Evolutionary conservation across 2,888 invertebrate species (phyloP).

Genomic region (Melolontha melolontha): DNA sequence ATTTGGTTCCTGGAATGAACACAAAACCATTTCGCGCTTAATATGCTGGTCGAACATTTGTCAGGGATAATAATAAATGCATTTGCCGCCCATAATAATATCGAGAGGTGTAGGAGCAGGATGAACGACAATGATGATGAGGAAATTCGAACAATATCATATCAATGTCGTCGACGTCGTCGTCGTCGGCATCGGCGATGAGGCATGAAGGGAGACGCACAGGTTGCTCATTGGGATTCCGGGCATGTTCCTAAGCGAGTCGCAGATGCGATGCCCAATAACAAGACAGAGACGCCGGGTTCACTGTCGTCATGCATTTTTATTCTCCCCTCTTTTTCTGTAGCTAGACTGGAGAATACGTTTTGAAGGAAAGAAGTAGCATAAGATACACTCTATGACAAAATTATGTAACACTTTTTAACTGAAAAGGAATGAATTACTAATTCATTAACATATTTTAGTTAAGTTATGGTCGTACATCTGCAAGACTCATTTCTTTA

Average conservation of each 20-base stretch:
- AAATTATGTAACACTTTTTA: no score
- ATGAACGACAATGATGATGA: slow-evolving; percentile 45
- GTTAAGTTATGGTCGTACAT: no score
- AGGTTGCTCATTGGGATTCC: slow-evolving; percentile 63
- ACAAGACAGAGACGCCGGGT: slow-evolving; percentile 60
- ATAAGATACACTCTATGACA: neutral
- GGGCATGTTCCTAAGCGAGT: slow-evolving; percentile 61
- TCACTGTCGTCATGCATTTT: slow-evolving; percentile 64
- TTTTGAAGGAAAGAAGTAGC: slow-evolving; percentile 20
- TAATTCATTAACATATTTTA: no score
- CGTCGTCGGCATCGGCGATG: no score
- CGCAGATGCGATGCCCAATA: slow-evolving; percentile 60
- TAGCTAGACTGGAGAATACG: neutral
- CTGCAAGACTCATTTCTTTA: no score
- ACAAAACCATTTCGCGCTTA: slow-evolving; percentile 14
- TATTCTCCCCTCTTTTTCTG: slow-evolving; percentile 58
- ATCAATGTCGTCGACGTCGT: slow-evolving; percentile 48
- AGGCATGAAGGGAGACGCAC: slow-evolving; percentile 55
- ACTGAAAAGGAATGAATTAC: no score
- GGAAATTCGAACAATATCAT: slow-evolving; percentile 50
- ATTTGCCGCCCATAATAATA: slow-evolving; percentile 1
- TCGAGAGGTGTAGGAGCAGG: slow-evolving; percentile 11
- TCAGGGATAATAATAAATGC: slow-evolving; percentile 20
- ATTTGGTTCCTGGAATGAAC: no score
- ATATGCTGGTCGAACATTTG: slow-evolving; percentile 13